These are phyloP conservation scores for Leptocoma aspasia DNA, from an alignment of 2,113 vertebrate genomes.

Conservation along the genomic window DNA sequence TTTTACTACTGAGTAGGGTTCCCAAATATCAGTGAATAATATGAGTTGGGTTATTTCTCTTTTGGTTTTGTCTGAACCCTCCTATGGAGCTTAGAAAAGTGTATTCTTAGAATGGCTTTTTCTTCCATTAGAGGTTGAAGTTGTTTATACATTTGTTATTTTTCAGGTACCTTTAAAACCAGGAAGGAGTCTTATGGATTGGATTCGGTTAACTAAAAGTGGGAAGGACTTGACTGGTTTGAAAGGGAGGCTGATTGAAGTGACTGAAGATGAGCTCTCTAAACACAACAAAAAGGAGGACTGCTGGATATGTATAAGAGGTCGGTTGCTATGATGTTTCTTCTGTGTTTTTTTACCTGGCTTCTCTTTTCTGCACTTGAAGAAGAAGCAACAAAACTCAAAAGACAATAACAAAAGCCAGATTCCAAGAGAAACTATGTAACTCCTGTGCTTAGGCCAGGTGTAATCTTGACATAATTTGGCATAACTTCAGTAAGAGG, in stretches of 20 bases:
- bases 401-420: not conserved
- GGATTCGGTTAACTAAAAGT: conserved; percentile 92
- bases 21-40: not conserved
- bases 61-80: not conserved
- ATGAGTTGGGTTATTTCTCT: not conserved
- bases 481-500: not conserved
- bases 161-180: conserved; percentile 90
- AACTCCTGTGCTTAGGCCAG: not conserved
- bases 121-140: not conserved
- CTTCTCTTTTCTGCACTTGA: not conserved
- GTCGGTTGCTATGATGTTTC: conserved; percentile 61
- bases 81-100: not conserved
- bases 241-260: conserved; percentile 86
- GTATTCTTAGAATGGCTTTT: not conserved
- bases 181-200: conserved; percentile 97
- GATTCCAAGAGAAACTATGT: fast-evolving
- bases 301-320: conserved; percentile 98
- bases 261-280: conserved; percentile 88
- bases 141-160: not conserved
- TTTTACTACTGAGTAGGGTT: not conserved
- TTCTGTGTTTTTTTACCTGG: not conserved
- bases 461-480: not conserved
- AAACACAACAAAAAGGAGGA: conserved; percentile 88
- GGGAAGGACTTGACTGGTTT: conserved; percentile 90
- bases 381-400: not conserved